Base-by-base conservation (phyloP, 2,888 invertebrate genomes). In the Hemicrepidius hirtus region DNA sequence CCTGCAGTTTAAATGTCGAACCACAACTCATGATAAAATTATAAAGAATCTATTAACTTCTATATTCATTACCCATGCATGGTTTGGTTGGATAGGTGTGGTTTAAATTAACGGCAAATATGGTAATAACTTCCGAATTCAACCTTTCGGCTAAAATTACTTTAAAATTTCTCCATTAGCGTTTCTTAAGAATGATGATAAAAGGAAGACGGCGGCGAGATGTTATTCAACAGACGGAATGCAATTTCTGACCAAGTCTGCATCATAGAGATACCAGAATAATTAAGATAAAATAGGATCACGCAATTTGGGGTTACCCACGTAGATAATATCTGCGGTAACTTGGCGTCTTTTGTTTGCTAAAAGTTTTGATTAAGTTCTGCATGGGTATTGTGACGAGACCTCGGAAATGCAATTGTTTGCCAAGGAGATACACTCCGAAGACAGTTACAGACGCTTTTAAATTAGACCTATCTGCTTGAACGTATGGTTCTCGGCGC, bases 201-300 rank as follows among this genome's bases (percentile, higher is more conserved):
- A 53, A 53, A 21, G 53, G 53, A 16, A 40, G 46, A 24, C 28
- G 53, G n/a, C 6, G 53, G n/a, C 6, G 53, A 46, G 46, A 63
- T 12, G 46, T 63, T 63, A 63, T 63, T 63, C 63, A 41, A 21
- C 18, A 44, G 44, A 37, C n/a, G 21, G 20, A 41, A 60, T 60
- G 41, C 40, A 41, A 59, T 67, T 67, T 55, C 57, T 67, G 59
- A 67, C 59, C 57, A 53, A 68, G 40, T 67, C 62, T 68, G 50
- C 46, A 62, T 60, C 62, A 68, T 74, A 72, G 73, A 79, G 79
- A 80, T 79, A 79, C 77, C 37, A 20, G 37, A 77, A 79, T 78
- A 77, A 80, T 80, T 80, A 78, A 79, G 78, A 80, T 79, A 75
- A 78, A 79, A 77, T 80, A 75, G 75, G 77, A 77, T 78, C 71